Evolutionary conservation across 1,140 invertebrate genomes (phyloP).

Genomic region (Dendrolimus punctatus): DNA sequence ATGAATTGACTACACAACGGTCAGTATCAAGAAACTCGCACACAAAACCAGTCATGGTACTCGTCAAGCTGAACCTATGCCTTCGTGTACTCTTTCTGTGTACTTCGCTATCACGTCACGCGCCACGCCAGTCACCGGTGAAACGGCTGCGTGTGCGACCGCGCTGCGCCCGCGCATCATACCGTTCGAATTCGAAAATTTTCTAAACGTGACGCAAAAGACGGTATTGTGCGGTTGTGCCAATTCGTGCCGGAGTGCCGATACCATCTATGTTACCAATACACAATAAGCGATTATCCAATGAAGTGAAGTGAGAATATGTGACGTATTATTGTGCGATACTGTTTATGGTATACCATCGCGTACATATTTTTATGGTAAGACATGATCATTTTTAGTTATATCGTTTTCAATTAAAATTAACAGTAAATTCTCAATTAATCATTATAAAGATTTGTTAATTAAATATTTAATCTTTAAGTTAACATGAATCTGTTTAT

Average conservation of each 20-base stretch:
- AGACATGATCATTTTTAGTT: constrained; percentile 34
- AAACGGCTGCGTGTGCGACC: constrained; percentile 25
- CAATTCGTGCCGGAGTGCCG: constrained; percentile 17
- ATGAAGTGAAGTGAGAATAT: constrained; percentile 36
- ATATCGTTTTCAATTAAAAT: constrained; percentile 21
- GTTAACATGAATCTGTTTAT: no score
- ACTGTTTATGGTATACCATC: constrained; percentile 18
- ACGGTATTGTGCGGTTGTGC: constrained; percentile 28
- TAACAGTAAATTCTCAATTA: no score
- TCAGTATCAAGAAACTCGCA: constrained; percentile 27
- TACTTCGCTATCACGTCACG: constrained; percentile 27
- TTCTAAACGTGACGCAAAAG: constrained; percentile 29
- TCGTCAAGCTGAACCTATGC: constrained; percentile 26
- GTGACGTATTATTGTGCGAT: constrained; percentile 32
- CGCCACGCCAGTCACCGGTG: constrained; percentile 36
- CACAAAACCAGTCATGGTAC: constrained; percentile 45
- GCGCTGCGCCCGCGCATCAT: constrained; percentile 32
- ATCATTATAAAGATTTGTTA: no score
- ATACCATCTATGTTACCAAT: constrained; percentile 17
- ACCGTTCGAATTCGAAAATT: constrained; percentile 24
- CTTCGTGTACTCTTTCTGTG: constrained; percentile 25
- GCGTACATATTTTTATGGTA: constrained; percentile 44
- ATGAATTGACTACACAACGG: neutral
- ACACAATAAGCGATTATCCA: constrained; percentile 11
- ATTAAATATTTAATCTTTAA: no score